Base-by-base conservation (phyloP, 1,140 invertebrate genomes). In the Drosophila punjabiensis region DNA sequence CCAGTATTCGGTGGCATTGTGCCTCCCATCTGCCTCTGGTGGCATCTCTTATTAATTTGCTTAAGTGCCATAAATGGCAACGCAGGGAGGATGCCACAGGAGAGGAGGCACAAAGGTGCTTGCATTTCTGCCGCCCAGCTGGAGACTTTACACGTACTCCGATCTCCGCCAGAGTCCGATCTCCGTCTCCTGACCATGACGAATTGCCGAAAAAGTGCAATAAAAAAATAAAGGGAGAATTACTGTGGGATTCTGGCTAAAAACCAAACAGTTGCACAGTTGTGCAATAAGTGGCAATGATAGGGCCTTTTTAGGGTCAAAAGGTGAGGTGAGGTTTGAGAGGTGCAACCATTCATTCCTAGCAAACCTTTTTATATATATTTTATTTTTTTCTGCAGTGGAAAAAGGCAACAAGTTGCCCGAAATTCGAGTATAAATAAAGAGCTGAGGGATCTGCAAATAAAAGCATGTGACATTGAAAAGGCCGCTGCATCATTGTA, bases 1-100 rank as follows among this genome's bases (percentile, higher is more conserved):
- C 47, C 64, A 60, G 67, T 78, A 66, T 45, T 48, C 80, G 64
- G 75, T 59, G 58, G 52, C 68, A 68, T 71, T 70, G 63, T 24
- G 66, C 48, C 48, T 61, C 55, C 55, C 45, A 24, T 68, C 37
- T 64, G 16, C 30, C 35, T 52, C 30, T 53, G 70, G 35, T 79
- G 76, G 73, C 81, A 78, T 71, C 85, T 89, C 81, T 79, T 89
- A 89, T 90, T 90, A 89, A 89, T 89, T 89, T 89, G 86, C 79
- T 79, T 90, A 89, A 89, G 84, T 88, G 85, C 85, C 85, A 89
- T 79, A 88, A 88, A 89, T 84, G 78, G 81, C 84, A 81, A 76
- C 70, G 56, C 18, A 16, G 20, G 20, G 35, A 24, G 2, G 30
- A 33, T 16, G 24, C 20, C 58, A 35, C 37, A 24, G n/a, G n/a